These are phyloP conservation scores for Odocoileus hemionus DNA, from an alignment of 2,113 vertebrate species.

Conservation along the genomic window DNA sequence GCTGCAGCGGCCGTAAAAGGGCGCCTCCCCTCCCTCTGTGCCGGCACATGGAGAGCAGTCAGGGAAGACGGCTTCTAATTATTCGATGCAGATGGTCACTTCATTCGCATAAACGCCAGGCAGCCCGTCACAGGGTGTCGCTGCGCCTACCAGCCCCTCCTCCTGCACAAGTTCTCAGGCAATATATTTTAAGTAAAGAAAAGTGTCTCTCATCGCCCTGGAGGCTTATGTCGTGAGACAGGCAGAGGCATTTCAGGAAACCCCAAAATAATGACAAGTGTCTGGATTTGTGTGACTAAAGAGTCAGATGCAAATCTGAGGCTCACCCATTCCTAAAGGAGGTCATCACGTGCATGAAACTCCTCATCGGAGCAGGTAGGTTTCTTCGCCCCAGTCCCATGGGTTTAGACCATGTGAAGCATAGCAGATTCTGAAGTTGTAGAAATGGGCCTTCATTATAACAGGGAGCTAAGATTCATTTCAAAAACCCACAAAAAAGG, in stretches of 20 bases:
- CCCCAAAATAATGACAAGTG: neutral
- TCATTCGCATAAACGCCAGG: conserved; percentile 40
- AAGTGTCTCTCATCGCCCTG: neutral
- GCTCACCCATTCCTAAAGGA: neutral
- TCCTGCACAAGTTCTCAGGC: neutral
- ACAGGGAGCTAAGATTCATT: neutral
- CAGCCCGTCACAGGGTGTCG: neutral
- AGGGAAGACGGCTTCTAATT: conserved; percentile 78
- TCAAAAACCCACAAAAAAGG: neutral
- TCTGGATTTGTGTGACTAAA: neutral
- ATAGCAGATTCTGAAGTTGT: neutral
- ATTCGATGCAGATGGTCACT: conserved; percentile 79
- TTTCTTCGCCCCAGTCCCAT: neutral
- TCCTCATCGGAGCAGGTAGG: neutral
- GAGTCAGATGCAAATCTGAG: neutral
- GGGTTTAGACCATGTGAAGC: too few relatives aligned
- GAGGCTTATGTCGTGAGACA: neutral
- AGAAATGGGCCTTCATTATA: neutral
- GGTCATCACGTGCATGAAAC: neutral
- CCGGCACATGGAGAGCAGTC: conserved; percentile 78
- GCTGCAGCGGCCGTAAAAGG: conserved; percentile 45
- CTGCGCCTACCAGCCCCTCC: neutral
- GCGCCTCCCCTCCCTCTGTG: conserved; percentile 78
- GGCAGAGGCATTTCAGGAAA: neutral
- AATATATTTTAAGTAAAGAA: neutral